phyloP scores from a whole-genome alignment of 2,888 invertebrate species.

The Incurvaria masculella region DNA sequence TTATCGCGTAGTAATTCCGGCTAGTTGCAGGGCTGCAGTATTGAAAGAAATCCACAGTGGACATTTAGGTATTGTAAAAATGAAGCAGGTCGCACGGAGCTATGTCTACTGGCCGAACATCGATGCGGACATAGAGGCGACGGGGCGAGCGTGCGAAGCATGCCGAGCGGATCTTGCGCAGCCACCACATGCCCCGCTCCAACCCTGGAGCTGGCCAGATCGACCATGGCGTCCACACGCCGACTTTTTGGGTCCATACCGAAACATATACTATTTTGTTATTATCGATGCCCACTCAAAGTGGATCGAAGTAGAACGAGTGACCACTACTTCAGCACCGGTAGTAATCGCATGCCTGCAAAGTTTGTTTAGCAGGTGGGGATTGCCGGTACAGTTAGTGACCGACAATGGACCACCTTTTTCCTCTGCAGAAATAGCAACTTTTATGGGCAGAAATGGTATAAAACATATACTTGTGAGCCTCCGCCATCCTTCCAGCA shows the following conservation, averaged over 20 bases:
- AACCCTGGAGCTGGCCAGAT: slow-evolving; percentile 15
- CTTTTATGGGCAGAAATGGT: slow-evolving; percentile 9
- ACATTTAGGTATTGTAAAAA: slow-evolving; percentile 16
- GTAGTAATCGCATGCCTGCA: slow-evolving; percentile 7
- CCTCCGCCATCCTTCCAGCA: slow-evolving; percentile 6
- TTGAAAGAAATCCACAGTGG: slow-evolving; percentile 14
- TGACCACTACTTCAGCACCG: slow-evolving; percentile 8
- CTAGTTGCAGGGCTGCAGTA: slow-evolving; percentile 6
- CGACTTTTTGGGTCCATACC: slow-evolving; percentile 12
- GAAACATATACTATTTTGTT: slow-evolving; percentile 15
- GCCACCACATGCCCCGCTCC: slow-evolving; percentile 13
- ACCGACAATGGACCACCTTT: slow-evolving; percentile 17
- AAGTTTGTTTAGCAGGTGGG: slow-evolving; percentile 10
- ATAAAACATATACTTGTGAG: slow-evolving; percentile 5
- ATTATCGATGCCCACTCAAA: slow-evolving; percentile 17
- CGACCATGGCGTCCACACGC: slow-evolving; percentile 9
- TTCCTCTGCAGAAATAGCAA: slow-evolving; percentile 7
- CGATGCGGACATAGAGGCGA: slow-evolving; percentile 9
- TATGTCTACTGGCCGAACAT: slow-evolving; percentile 17
- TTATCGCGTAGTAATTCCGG: slow-evolving; percentile 14
- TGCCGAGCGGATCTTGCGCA: slow-evolving; percentile 5
- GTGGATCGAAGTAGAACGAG: slow-evolving; percentile 17
- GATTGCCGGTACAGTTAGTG: slow-evolving; percentile 13
- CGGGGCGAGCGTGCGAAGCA: slow-evolving; percentile 6
- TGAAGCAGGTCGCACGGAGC: slow-evolving; percentile 17